Base-by-base conservation (phyloP, 2,113 vertebrate genomes). In the Malurus alboscapulatus region DNA sequence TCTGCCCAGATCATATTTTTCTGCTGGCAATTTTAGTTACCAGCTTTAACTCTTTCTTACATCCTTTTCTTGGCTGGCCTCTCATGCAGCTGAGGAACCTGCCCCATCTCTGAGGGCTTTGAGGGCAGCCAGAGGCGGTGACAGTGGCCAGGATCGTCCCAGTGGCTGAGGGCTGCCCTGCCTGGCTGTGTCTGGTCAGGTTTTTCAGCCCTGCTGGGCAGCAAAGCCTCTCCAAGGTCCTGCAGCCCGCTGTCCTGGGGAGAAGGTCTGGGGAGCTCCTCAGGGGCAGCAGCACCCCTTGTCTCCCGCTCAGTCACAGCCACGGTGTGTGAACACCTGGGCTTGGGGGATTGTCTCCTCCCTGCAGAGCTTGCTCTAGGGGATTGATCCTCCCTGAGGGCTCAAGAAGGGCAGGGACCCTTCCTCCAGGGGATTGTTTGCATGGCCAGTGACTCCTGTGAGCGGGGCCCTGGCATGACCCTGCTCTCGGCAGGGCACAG, bases 401-500 rank as follows among this genome's bases (percentile, higher is more conserved):
- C n/a, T 71, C n/a, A 2, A 2, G 19, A 68, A 62, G 32, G n/a
- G 14, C 73, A 59, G 19, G 25, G 17, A 5, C 3, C 54, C 29
- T 78, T 55, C 48, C 44, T 55, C 7, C 2, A 2, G 53, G 29
- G 34, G 4, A 14, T 65, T 50, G 32, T 55, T 69, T 44, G 19
- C 38, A 7, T 1, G 30, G 62, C 2, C 27, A 36, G 45, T 32
- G 34, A 24, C 27, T 73, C 4, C 81, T 24, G 27, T 0, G 2
- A 89, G 34, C 0, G 0, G 25, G 10, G 10, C 6, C 17, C 9
- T n/a, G 14, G 54, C 0, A 0, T 53, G 36, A 54, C 30, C 13
- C 44, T 63, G 36, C 27, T 76, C 22, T 50, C 0, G 1, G 57
- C 20, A 8, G 8, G 45, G 50, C 87, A 73, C 0, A 3, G 65